Base-by-base conservation (phyloP, 1,140 invertebrate genomes). In the Agraylea sexmaculata region DNA sequence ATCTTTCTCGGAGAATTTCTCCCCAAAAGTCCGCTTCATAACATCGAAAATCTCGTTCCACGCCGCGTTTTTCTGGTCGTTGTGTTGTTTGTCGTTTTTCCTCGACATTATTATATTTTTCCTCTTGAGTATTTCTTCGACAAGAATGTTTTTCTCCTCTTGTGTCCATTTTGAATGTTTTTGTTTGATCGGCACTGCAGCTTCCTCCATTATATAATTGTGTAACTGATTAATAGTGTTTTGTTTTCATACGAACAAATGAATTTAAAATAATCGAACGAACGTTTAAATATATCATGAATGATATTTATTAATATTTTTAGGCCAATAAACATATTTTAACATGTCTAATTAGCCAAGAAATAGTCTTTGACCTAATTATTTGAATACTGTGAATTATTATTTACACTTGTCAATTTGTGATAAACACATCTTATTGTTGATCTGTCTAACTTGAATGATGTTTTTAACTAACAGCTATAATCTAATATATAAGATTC, bases 1-100 rank as follows among this genome's bases (percentile, higher is more conserved):
- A 8, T 59, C 57, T 42, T 57, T 61, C 4, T 47, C 56, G 15
- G 44, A 46, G 47, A 64, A 64, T 40, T 66, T 64, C 18, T 30
- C 52, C 4, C 62, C 64, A 38, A 61, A 64, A 42, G 51, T 59
- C 11, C 39, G 28, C 4, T 54, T 47, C 30, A 66, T 50, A 32
- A 57, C 52, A 1, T 49, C 47, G 22, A 64, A 42, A 39, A 66
- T 64, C 39, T 64, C 60, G 19, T 61, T 64, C 63, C 63, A 66
- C n/a, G 57, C 62, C 1, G 53, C 45, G 30, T 60, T 56, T 46
- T 64, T 64, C 19, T 61, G 59, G 10, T 25, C 13, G 51, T 59
- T 52, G 57, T 49, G 47, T 58, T 59, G 11, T 59, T 57, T 1
- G 55, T 60, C 33, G 58, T 62, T 40, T 60, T 62, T 34, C 42